Evolutionary conservation across 2,888 invertebrate genomes (phyloP).

Genomic region (Eulithis prunata): DNA sequence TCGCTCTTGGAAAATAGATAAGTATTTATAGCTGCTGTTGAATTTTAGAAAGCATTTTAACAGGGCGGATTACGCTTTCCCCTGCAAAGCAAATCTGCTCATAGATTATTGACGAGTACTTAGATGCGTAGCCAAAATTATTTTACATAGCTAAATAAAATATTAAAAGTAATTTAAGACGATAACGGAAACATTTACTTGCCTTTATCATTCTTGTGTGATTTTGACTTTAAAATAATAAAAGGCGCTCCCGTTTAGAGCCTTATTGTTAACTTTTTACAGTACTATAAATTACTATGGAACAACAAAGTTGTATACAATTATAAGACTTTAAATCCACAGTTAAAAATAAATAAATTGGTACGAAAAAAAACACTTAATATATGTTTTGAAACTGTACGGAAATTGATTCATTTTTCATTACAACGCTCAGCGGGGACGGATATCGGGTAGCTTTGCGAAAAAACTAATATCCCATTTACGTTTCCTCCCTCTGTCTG

Average conservation of each 20-base stretch:
- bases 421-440: slow-evolving; percentile 67
- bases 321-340: no score
- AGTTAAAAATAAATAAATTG: not conserved
- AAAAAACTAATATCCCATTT: slow-evolving; percentile 80
- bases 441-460: slow-evolving; percentile 68
- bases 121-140: slow-evolving; percentile 21
- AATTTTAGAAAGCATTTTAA: slow-evolving; percentile 56
- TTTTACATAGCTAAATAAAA: slow-evolving; percentile 21
- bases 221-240: not conserved
- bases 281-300: no score
- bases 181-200: not conserved
- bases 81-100: slow-evolving; percentile 29
- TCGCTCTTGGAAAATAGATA: slow-evolving; percentile 56
- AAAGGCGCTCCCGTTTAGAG: no score
- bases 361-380: not conserved
- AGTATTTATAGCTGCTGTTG: slow-evolving; percentile 52
- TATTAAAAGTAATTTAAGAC: slow-evolving; percentile 1
- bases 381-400: slow-evolving; percentile 47
- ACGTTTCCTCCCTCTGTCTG: slow-evolving; percentile 65
- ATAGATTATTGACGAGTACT: slow-evolving; percentile 35
- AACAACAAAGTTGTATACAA: no score
- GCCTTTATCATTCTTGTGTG: not conserved
- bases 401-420: slow-evolving; percentile 79
- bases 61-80: slow-evolving; percentile 53
- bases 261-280: no score